Base-by-base conservation (phyloP, 2,888 invertebrate genomes). In the Tolmerus cingulatus region DNA sequence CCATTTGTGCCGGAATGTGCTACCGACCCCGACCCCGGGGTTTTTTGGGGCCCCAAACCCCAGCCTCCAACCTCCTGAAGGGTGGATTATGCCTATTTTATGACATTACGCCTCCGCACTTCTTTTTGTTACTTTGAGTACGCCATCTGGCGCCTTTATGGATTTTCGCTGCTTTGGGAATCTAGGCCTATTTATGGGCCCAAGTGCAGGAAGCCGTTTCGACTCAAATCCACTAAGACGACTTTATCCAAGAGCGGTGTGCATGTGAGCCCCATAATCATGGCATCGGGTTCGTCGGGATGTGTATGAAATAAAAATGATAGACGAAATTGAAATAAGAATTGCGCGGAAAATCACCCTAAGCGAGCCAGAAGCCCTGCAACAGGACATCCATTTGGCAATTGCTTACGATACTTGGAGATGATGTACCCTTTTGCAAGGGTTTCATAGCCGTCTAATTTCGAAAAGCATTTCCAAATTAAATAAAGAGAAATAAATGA, bases 1-100 rank as follows among this genome's bases (percentile, higher is more conserved):
- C 82, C 82, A 84, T 84, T 84, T 84, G 82, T 84, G 82, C 82
- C 66, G 66, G 82, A 84, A 84, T 84, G 82, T 84, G 66, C 66
- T 84, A 14, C 34, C 51, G 30, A 37, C 37, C 57, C 46, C 57
- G 34, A 19, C 66, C 57, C 82, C 57, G 66, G 37, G 5, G 7
- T 1, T n/a, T 12, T 40, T 40, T 8, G 12, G 40, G n/a, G 9
- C 55, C 55, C 55, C 19, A n/a, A n/a, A 19, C n/a, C 27, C 27
- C 12, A 23, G 23, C 0, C 12, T 1, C 66, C 27, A 40, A 51
- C 57, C 57, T 82, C 37, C 30, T 82, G 57, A 82, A 82, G 82
- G 82, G 82, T 82, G 57, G 82, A 55, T 82, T 82, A 82, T 82
- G 55, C 37, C 82, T 82, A 82, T 82, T 82, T 82, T 82, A 82